Conservation (phyloP, 2,888 invertebrate species). For the Hylaea fasciaria region DNA sequence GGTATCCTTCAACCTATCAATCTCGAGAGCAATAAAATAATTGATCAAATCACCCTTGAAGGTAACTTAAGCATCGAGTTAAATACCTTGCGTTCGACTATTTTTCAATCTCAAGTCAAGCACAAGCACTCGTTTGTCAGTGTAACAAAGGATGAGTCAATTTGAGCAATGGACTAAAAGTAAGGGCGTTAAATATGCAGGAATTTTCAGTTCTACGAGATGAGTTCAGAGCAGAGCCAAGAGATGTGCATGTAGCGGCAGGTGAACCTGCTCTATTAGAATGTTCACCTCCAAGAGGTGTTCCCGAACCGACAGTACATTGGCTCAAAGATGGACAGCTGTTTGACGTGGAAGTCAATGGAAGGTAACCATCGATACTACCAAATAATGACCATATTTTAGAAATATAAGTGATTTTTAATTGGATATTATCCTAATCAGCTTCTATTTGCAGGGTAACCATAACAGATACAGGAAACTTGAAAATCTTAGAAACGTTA, state of each 20-base stretch:
- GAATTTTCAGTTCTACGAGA: constrained; percentile 92
- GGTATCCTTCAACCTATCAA: too few species aligned
- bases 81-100: too few species aligned
- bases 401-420: background rate
- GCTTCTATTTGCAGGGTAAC: constrained; percentile 84
- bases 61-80: too few species aligned
- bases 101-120: too few species aligned
- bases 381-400: background rate
- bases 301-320: constrained; percentile 96
- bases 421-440: background rate
- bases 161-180: too few species aligned
- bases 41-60: too few species aligned
- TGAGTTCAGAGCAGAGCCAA: constrained; percentile 96
- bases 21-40: too few species aligned
- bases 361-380: constrained; percentile 75
- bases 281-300: constrained; percentile 97
- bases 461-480: constrained; percentile 94
- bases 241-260: constrained; percentile 95
- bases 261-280: constrained; percentile 96
- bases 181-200: too few species aligned
- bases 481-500: constrained; percentile 95
- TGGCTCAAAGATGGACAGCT: constrained; percentile 93
- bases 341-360: constrained; percentile 86
- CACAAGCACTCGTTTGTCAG: too few species aligned
- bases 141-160: too few species aligned